A percentile compares a stretch with the other conserved stretches of the same genome.
phyloP scores from a whole-genome alignment of 1,140 invertebrate species.

The Pseudomyrmex cubaensis region DNA sequence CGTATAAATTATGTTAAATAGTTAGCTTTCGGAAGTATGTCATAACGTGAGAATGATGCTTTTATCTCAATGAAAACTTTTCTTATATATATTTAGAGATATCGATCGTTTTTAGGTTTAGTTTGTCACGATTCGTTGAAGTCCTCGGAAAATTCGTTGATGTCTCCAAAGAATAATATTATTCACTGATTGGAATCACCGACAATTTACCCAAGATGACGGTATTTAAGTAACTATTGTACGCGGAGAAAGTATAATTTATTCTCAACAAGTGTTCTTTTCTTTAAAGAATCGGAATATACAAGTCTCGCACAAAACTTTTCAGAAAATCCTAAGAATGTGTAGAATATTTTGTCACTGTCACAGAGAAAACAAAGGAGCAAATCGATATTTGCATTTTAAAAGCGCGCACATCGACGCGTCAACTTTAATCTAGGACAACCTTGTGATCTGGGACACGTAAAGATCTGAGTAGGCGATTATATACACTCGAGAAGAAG shows the following conservation, averaged over 20 bases:
- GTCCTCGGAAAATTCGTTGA: slow-evolving; percentile 60
- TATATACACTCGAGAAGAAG: not conserved
- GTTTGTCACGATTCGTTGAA: slow-evolving; percentile 53
- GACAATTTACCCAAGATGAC: not conserved
- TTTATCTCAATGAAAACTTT: not conserved
- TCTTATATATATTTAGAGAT: not conserved
- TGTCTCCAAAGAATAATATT: slow-evolving; percentile 53
- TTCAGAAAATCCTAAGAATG: slow-evolving; percentile 10
- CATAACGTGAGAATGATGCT: not conserved
- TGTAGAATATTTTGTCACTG: not conserved
- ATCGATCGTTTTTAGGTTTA: not conserved
- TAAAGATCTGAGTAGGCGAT: slow-evolving; percentile 41
- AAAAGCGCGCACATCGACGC: slow-evolving; percentile 24
- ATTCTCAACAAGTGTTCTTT: not conserved
- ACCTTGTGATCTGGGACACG: slow-evolving; percentile 56
- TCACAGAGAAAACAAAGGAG: slow-evolving; percentile 40
- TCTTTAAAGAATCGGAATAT: not conserved
- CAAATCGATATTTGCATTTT: slow-evolving; percentile 55
- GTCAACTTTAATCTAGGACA: slow-evolving; percentile 58
- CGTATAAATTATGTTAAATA: not conserved
- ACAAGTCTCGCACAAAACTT: not conserved
- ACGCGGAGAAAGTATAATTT: not conserved
- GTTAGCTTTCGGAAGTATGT: not conserved
- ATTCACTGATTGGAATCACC: not conserved
- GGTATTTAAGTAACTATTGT: not conserved